Evolutionary conservation across 2,113 vertebrate genomes (phyloP).

Genomic region (Tor tambroides): DNA sequence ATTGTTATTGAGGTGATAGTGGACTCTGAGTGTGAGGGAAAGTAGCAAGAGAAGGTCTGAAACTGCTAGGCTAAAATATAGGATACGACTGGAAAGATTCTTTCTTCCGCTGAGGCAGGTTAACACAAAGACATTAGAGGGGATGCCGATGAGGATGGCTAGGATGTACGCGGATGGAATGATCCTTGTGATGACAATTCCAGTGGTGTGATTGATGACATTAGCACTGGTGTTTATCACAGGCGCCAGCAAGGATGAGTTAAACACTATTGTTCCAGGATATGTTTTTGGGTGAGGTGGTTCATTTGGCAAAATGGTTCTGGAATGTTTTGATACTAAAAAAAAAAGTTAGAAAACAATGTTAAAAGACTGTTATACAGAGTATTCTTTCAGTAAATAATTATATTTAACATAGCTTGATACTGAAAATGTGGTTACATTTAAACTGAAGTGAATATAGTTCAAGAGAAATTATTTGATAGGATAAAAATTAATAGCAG

Average conservation of each 20-base stretch:
- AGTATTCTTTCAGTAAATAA: background rate
- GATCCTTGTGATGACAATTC: constrained; percentile 81
- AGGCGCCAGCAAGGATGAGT: constrained; percentile 42
- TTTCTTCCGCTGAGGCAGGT: constrained; percentile 79
- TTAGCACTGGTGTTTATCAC: constrained; percentile 56
- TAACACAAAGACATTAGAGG: constrained; percentile 81
- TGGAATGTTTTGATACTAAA: constrained; percentile 59
- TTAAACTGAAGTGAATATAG: background rate
- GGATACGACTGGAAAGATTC: constrained; percentile 75
- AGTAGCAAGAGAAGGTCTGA: constrained; percentile 86
- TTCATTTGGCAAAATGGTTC: background rate
- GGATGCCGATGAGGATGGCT: constrained; percentile 82
- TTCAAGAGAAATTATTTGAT: background rate
- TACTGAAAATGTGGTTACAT: background rate
- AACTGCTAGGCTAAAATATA: constrained; percentile 85
- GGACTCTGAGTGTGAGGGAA: constrained; percentile 82
- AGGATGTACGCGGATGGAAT: constrained; percentile 80
- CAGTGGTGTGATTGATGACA: constrained; percentile 71
- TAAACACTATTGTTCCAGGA: background rate
- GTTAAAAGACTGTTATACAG: background rate
- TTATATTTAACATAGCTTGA: background rate
- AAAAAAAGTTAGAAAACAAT: background rate
- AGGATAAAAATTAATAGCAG: too few species aligned
- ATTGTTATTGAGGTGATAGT: constrained; percentile 85
- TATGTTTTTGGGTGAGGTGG: constrained; percentile 65